phyloP scores from a whole-genome alignment of 2,888 invertebrate species.

The Hecatera dysodea region DNA sequence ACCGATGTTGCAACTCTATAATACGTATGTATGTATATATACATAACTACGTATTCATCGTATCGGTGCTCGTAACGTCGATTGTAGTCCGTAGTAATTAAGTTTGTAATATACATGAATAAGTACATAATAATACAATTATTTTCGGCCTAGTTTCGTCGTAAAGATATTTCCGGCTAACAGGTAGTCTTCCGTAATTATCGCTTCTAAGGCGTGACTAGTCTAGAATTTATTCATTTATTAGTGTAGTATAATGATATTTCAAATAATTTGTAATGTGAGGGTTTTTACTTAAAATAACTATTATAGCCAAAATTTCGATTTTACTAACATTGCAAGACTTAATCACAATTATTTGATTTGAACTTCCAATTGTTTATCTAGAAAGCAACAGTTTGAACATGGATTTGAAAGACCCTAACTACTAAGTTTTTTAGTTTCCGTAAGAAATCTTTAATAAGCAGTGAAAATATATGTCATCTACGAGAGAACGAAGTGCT shows the following conservation, averaged over 20 bases:
- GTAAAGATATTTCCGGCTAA: not conserved
- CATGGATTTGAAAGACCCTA: too few species aligned
- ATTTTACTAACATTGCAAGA: too few species aligned
- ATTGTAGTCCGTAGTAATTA: not conserved
- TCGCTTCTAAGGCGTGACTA: not conserved
- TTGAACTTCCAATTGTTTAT: too few species aligned
- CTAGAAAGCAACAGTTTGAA: not conserved
- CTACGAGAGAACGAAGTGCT: not conserved
- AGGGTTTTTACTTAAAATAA: too few species aligned
- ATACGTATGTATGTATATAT: not conserved
- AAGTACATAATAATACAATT: not conserved
- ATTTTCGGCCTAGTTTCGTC: slow-evolving; percentile 5
- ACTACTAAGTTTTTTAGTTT: not conserved
- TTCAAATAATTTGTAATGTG: too few species aligned
- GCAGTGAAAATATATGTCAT: not conserved
- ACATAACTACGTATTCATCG: too few species aligned
- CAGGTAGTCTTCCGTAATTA: not conserved
- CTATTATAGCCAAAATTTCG: too few species aligned
- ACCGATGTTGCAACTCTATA: not conserved
- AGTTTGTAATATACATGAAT: not conserved
- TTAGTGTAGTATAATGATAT: too few species aligned
- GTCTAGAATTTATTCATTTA: too few species aligned
- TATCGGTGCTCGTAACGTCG: too few species aligned
- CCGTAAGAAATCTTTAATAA: not conserved
- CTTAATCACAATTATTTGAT: too few species aligned